These are phyloP conservation scores for Enteromius paludinosus DNA, from an alignment of 2,797 vertebrate genomes.

Conservation along the genomic window DNA sequence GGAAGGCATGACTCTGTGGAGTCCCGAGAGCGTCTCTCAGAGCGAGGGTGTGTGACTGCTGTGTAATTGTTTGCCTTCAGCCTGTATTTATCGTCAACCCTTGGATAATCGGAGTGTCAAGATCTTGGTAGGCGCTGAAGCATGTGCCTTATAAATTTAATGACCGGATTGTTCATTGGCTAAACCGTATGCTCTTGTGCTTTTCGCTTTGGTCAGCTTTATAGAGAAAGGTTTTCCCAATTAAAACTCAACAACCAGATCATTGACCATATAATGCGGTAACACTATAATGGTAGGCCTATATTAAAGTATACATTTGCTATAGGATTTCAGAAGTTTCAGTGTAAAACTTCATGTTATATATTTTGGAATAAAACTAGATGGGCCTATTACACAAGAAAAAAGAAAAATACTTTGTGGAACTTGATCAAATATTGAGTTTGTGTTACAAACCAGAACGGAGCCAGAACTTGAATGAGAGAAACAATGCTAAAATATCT, in stretches of 20 bases:
- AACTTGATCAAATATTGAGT: background rate
- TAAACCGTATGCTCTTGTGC: background rate
- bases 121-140: constrained; percentile 25
- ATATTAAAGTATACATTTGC: background rate
- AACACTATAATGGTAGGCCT: background rate
- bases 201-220: background rate
- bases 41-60: constrained; percentile 28
- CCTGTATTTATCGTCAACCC: constrained; percentile 33
- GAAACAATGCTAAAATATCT: background rate
- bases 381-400: background rate
- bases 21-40: constrained; percentile 21
- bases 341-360: background rate
- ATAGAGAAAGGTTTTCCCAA: background rate
- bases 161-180: constrained; percentile 13
- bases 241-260: background rate
- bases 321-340: background rate
- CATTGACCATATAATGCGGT: background rate
- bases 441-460: background rate
- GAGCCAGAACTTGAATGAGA: background rate
- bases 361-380: background rate
- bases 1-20: constrained; percentile 28
- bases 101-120: constrained; percentile 23
- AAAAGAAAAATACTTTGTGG: background rate
- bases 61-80: constrained; percentile 49
- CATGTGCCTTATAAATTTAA: constrained; percentile 30